Evolutionary conservation across 2,888 invertebrate genomes (phyloP).

Genomic region (Lepidochrysops patricia): DNA sequence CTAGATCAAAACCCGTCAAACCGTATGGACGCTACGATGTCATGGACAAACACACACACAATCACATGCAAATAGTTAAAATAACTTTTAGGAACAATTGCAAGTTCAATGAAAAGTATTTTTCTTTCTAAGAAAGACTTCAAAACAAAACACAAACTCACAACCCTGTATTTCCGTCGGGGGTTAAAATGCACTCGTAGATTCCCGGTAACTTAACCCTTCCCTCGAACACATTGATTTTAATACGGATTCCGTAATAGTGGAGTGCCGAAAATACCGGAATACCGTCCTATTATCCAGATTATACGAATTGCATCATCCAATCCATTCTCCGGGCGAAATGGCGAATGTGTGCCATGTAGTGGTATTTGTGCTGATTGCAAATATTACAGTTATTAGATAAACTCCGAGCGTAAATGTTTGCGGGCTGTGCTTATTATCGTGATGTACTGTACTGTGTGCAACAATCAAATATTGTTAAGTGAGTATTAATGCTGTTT

Average conservation of each 20-base stretch:
- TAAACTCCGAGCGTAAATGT: constrained; percentile 57
- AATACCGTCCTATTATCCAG: constrained; percentile 14
- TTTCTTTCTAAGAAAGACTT: too few relatives aligned
- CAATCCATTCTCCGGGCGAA: constrained; percentile 18
- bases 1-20: too few relatives aligned
- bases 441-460: constrained; percentile 40
- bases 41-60: too few relatives aligned
- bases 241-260: background rate
- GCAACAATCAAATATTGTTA: constrained; percentile 29
- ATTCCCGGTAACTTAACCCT: background rate
- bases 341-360: constrained; percentile 20
- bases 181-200: too few relatives aligned
- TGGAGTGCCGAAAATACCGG: background rate
- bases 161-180: too few relatives aligned
- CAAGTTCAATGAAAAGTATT: too few relatives aligned
- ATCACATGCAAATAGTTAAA: too few relatives aligned
- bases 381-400: constrained; percentile 49
- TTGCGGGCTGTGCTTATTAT: constrained; percentile 63
- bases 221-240: background rate
- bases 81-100: too few relatives aligned
- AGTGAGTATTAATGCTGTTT: background rate
- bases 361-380: constrained; percentile 44
- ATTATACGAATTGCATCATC: constrained; percentile 20
- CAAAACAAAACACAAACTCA: too few relatives aligned
- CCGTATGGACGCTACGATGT: too few relatives aligned